Evolutionary conservation across 2,888 invertebrate genomes (phyloP).

Genomic region (Allygus modestus): DNA sequence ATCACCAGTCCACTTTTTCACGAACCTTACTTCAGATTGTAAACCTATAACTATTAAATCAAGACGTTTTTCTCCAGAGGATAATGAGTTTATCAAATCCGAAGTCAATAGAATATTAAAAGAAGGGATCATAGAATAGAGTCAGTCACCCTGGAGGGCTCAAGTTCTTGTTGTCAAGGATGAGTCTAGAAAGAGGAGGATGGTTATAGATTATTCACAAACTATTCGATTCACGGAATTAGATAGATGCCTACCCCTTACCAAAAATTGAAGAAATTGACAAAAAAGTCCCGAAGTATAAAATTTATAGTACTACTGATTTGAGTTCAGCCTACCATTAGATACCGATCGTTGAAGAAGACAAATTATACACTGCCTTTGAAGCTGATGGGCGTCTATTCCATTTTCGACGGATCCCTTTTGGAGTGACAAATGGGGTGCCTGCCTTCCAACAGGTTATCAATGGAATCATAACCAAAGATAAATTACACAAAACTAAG

Average conservation of each 20-base stretch:
- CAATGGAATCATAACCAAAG: no score
- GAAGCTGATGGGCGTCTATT: no score
- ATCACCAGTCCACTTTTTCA: not conserved
- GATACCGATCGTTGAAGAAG: conserved; percentile 62
- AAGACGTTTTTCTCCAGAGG: no score
- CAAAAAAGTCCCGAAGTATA: no score
- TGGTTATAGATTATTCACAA: conserved; percentile 10
- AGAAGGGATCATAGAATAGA: not conserved
- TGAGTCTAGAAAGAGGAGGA: not conserved
- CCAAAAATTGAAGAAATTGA: conserved; percentile 66
- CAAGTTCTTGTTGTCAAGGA: not conserved
- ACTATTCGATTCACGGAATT: not conserved
- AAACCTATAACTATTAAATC: not conserved
- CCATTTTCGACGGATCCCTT: no score
- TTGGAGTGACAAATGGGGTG: no score
- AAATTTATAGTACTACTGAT: conserved; percentile 65
- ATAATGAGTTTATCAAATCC: not conserved
- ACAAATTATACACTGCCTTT: no score
- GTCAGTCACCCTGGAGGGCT: conserved; percentile 32
- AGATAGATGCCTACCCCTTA: conserved; percentile 64
- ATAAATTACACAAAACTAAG: conserved; percentile 46
- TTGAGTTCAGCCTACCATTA: conserved; percentile 65
- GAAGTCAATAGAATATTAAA: no score
- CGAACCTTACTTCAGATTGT: not conserved
- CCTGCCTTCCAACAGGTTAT: no score